Evolutionary conservation across 2,797 vertebrate genomes (phyloP).

Genomic region (Brotula barbata): DNA sequence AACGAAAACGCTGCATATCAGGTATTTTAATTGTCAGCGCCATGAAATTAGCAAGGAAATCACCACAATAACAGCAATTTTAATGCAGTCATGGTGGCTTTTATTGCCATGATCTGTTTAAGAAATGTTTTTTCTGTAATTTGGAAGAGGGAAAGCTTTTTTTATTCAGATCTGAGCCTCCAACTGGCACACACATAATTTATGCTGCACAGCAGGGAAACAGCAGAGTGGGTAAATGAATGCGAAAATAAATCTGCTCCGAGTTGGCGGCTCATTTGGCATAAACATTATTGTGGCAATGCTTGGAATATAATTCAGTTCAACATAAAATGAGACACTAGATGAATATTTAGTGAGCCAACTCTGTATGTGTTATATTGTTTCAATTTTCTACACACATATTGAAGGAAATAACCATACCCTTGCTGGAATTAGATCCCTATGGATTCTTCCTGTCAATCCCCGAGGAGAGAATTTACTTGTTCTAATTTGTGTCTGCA

Average conservation of each 20-base stretch:
- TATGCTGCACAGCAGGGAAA: not conserved
- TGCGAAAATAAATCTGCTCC: constrained; percentile 2
- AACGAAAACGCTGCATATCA: not conserved
- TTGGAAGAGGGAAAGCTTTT: not conserved
- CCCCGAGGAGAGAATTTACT: constrained; percentile 22
- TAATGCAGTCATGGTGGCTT: not conserved
- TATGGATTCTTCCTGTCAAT: constrained; percentile 18
- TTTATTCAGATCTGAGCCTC: constrained; percentile 8
- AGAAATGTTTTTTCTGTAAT: not conserved
- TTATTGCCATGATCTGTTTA: not conserved
- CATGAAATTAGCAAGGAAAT: constrained; percentile 17
- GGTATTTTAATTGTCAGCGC: constrained; percentile 5
- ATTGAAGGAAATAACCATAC: constrained; percentile 44
- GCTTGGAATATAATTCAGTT: not conserved
- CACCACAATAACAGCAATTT: not conserved
- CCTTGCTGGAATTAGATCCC: constrained; percentile 35
- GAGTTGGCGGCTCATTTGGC: not conserved
- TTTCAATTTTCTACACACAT: not conserved
- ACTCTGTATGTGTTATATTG: not conserved
- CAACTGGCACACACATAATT: constrained; percentile 21
- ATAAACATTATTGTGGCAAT: not conserved
- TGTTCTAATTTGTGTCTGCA: constrained; percentile 23
- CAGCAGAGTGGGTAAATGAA: not conserved
- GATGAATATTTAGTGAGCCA: no score
- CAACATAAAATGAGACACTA: no score